phyloP scores from a whole-genome alignment of 53 echinoderm and acorn worm genomes.

The Antedon mediterranea region DNA sequence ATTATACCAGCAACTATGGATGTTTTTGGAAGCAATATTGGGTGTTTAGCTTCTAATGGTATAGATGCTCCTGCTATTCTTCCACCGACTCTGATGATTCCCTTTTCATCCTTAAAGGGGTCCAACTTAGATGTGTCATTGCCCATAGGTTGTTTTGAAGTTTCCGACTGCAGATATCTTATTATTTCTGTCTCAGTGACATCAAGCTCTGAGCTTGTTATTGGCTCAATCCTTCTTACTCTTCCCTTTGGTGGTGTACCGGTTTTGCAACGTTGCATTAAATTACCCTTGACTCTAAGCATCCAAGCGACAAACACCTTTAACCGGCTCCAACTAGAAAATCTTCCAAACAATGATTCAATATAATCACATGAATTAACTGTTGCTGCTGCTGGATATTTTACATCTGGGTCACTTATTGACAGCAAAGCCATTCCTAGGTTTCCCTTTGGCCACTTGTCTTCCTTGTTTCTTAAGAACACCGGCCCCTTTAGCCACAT shows the following conservation, averaged over 20 bases:
- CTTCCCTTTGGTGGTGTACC: not conserved
- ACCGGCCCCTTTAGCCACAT: conserved; percentile 26
- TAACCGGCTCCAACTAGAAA: not conserved
- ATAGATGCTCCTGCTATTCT: not conserved
- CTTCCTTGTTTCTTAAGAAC: conserved; percentile 4
- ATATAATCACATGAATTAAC: not conserved
- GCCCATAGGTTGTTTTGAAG: not conserved
- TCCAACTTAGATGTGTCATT: not conserved
- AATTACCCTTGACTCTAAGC: not conserved
- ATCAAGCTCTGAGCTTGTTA: not conserved
- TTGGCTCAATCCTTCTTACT: not conserved
- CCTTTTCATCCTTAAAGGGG: not conserved
- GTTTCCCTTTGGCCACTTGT: conserved; percentile 5
- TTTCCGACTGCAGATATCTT: not conserved
- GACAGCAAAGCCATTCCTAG: not conserved
- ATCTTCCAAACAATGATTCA: not conserved
- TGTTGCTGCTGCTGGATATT: not conserved
- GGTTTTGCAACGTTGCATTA: not conserved
- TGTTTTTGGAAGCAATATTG: not conserved
- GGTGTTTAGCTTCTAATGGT: not conserved
- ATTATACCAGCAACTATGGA: not conserved
- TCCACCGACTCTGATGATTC: conserved; percentile 12
- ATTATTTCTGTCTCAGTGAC: no score
- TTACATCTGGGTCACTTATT: not conserved
- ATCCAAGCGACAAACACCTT: not conserved